Evolutionary conservation across 2,113 vertebrate genomes (phyloP), one percentile per base, ranked within the genome.

Genomic region (Tenebrosternarchus preto): DNA sequence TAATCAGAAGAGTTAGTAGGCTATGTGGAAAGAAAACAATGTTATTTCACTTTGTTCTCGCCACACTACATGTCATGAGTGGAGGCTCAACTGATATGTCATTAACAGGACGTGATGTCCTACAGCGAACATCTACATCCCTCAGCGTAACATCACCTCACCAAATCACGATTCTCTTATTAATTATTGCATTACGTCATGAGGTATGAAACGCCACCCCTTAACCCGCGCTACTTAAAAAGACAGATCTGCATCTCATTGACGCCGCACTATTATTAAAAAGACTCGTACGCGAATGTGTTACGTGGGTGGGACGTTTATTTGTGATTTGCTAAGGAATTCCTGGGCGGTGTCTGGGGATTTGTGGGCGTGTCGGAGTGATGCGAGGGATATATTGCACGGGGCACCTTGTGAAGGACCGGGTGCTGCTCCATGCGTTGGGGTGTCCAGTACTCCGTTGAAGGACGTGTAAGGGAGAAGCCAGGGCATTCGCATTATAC

Each of bases 381-480:
- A 39, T 20, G 59, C 46, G 71, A 56, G 80, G 80, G 81, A 92
- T 93, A 95, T 91, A 95, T 90, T 83, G 78, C 83, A 75, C 78
- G 86, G 70, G 36, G 46, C 72, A 61, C 60, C 24, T 61, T 80
- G 78, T 31, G 53, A 29, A 5, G 73, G 76, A 86, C 85, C 81
- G 91, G 86, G 89, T 87, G 77, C 80, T 85, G 90, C 85, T 90
- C 82, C 82, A 27, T 77, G 80, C 66, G 70, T 61, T 77, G 68
- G 17, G 78, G 80, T 74, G 4, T 59, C 61, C 70, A 73, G 57
- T 71, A 50, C 39, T 75, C 11, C 82, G 39, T 80, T 39, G 82
- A 85, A 74, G 73, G 33, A 53, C 55, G 59, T 59, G 46, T 11
- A 64, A 76, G 27, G 61, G 43, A 71, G 57, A 56, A 71, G 24